Evolutionary conservation across 2,797 vertebrate species (phyloP).

Genomic region (Rousettus madagascariensis): DNA sequence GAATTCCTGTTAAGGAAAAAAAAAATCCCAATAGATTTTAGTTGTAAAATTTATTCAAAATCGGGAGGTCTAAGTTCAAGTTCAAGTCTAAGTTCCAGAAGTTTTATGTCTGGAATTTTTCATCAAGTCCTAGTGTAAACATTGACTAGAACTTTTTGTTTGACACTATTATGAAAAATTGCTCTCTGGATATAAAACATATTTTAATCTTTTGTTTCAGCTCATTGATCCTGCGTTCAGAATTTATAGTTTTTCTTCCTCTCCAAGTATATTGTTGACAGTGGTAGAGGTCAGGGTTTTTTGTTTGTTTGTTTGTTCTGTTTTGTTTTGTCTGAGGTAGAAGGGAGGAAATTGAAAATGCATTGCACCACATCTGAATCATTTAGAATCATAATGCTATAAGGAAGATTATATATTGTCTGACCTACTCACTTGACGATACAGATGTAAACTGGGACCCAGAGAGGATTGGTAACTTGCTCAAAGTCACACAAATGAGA

Average conservation of each 20-base stretch:
- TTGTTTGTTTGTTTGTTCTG: neutral
- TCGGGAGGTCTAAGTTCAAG: conserved; percentile 43
- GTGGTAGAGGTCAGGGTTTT: neutral
- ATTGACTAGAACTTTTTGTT: conserved; percentile 66
- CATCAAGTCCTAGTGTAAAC: conserved; percentile 63
- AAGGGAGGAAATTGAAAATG: neutral
- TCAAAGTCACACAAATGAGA: neutral
- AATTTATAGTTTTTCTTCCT: conserved; percentile 53
- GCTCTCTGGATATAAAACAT: conserved; percentile 58
- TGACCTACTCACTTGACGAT: neutral
- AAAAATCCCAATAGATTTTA: neutral
- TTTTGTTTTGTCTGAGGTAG: neutral
- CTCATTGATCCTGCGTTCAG: conserved; percentile 30
- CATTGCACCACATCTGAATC: neutral
- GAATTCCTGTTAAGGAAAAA: neutral
- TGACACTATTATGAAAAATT: conserved; percentile 64
- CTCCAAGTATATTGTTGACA: neutral
- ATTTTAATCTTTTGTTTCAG: conserved; percentile 56
- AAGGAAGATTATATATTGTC: neutral
- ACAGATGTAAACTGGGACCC: neutral
- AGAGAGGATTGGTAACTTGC: neutral
- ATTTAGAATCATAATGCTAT: neutral
- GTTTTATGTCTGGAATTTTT: conserved; percentile 75
- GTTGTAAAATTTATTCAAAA: conserved; percentile 26
- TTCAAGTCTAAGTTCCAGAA: conserved; percentile 62